Conservation (phyloP, 1,140 invertebrate genomes). For the Sminthurides bifidus region DNA sequence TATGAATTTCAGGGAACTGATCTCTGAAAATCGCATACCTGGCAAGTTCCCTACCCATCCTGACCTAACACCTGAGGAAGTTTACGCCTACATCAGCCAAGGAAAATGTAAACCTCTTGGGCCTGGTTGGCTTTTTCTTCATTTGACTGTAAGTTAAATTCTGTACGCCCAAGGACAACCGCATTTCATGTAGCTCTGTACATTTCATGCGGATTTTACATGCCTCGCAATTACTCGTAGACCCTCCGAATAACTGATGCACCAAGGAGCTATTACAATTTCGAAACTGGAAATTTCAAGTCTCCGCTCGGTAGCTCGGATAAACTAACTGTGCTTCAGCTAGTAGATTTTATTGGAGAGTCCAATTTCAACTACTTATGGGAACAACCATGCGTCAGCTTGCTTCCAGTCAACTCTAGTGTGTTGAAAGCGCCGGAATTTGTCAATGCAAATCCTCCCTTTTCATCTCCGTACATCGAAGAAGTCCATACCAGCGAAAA, state of each 20-base stretch:
- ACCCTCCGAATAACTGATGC: no score
- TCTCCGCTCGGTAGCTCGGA: conserved; percentile 1
- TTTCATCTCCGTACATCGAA: no score
- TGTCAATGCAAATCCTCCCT: no score
- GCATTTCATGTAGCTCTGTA: no score
- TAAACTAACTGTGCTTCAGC: conserved; percentile 18
- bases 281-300: conserved; percentile 5
- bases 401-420: no score
- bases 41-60: conserved; percentile 36
- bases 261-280: no score
- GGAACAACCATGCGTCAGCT: conserved; percentile 24
- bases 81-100: conserved; percentile 42
- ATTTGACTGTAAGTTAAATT: conserved; percentile 41
- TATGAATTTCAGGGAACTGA: conserved; percentile 36
- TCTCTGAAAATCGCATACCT: conserved; percentile 40
- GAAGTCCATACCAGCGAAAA: no score
- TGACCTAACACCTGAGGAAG: conserved; percentile 39
- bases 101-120: conserved; percentile 42
- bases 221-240: no score
- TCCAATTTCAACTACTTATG: conserved; percentile 27
- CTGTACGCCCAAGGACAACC: no score
- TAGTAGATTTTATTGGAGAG: conserved; percentile 29
- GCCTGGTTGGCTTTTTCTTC: conserved; percentile 47
- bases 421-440: no score
- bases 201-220: no score